Base-by-base conservation (phyloP, 2,888 invertebrate species). In the Phortica magna region DNA sequence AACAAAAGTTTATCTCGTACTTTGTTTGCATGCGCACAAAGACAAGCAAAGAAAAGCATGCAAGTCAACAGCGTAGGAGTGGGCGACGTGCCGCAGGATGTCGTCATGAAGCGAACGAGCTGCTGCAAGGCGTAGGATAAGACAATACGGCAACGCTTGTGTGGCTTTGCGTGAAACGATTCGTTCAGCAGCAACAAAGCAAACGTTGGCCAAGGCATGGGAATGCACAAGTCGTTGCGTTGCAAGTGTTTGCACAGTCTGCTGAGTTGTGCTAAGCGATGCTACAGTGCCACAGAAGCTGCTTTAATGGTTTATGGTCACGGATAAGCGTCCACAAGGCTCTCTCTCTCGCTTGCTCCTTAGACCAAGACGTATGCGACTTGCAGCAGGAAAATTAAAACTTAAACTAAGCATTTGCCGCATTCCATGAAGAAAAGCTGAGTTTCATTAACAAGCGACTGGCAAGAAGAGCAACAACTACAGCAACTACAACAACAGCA, bases 1-100 rank as follows among this genome's bases (percentile, higher is more conserved):
- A 84, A 87, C 83, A 87, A 88, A 87, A 88, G 88, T 88, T 87
- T 85, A 87, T 83, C 83, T 31, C 86, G 76, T 78, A 82, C 88
- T 82, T 87, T 87, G 86, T 87, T 87, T 82, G 81, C 81, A 77
- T 79, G 68, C 39, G 79, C 79, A 86, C 82, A 86, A 85, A 79
- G 81, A 68, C 78, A 78, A 65, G 61, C 22, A 67, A 65, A 19
- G 7, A 41, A 53, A 17, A 71, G 74, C 67, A 19, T 2, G n/a
- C 48, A 7, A 67, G 67, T 19, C 5, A 2, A 22, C 5, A 7
- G 31, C 14, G 43, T 61, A 41, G 61, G 68, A 73, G 73, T 75
- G 73, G 31, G 31, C 31, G 5, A 31, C 2, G 31, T 31, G 43
- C 61, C 68, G 48, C 17, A 65, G 71, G 72, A 79, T 74, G 73